phyloP scores from a whole-genome alignment of 1,140 invertebrate species.

The Ips typographus region DNA sequence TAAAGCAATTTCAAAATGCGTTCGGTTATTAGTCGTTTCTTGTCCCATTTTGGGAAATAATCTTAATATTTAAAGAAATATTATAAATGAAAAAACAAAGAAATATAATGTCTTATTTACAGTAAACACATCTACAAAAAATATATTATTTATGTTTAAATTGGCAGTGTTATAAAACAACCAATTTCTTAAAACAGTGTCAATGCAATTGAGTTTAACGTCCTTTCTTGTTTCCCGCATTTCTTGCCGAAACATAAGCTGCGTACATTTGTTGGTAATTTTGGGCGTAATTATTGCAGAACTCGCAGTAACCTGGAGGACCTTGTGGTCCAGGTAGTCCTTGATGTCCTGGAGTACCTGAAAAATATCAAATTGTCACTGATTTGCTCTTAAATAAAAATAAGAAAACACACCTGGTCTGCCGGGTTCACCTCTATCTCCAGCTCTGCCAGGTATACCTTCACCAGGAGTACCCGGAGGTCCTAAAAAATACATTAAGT shows the following conservation, averaged over 20 bases:
- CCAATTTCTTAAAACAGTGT: no score
- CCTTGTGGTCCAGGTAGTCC: conserved; percentile 60
- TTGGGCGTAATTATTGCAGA: conserved; percentile 56
- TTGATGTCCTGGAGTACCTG: conserved; percentile 54
- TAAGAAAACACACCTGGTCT: conserved; percentile 56
- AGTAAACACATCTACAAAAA: no score
- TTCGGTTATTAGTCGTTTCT: no score
- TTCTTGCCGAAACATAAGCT: conserved; percentile 38
- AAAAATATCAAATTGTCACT: conserved; percentile 10
- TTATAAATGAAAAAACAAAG: no score
- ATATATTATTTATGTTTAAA: no score
- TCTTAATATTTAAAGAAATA: no score
- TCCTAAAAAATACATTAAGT: conserved; percentile 16
- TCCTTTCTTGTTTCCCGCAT: conserved; percentile 55
- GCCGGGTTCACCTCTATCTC: conserved; percentile 65
- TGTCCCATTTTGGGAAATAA: no score
- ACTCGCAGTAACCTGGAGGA: conserved; percentile 64
- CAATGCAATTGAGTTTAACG: conserved; percentile 39
- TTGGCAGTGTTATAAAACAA: no score
- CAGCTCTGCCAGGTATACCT: conserved; percentile 65
- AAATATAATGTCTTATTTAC: no score
- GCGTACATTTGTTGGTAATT: conserved; percentile 47
- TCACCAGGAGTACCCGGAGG: conserved; percentile 35
- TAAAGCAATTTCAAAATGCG: no score
- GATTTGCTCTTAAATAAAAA: background rate